Percentiles rank a stretch among this genome's conserved stretches.
Evolutionary conservation across 2,888 invertebrate genomes (phyloP).

Genomic region (Corythucha ciliata): DNA sequence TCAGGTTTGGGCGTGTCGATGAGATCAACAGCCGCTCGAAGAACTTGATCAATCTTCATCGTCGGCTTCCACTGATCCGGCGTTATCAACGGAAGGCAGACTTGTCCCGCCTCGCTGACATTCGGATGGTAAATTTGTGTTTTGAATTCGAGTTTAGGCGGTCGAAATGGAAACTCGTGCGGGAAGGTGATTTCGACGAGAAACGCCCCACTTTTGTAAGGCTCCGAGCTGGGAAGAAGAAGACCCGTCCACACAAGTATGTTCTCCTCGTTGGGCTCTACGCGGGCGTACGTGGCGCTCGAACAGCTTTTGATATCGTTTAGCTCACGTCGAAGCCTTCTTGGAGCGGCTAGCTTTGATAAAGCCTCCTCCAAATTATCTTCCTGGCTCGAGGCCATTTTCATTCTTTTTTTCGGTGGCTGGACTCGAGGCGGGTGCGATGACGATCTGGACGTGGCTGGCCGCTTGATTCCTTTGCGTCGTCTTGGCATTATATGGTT

Average conservation of each 20-base stretch:
- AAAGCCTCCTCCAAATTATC: too few relatives aligned
- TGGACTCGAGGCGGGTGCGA: too few relatives aligned
- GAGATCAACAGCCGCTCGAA: constrained; percentile 44
- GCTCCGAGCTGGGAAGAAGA: constrained; percentile 49
- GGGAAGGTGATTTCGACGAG: constrained; percentile 52
- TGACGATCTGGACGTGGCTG: too few relatives aligned
- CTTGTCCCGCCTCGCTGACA: constrained; percentile 54
- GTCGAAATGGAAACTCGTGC: constrained; percentile 57
- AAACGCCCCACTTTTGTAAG: constrained; percentile 56
- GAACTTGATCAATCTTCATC: constrained; percentile 38
- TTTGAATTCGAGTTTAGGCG: constrained; percentile 52
- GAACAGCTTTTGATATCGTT: constrained; percentile 13
- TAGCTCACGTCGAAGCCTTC: constrained; percentile 25
- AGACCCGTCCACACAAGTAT: constrained; percentile 50
- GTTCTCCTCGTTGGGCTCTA: constrained; percentile 49
- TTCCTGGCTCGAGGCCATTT: too few relatives aligned
- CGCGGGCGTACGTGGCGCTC: constrained; percentile 38
- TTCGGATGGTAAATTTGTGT: constrained; percentile 61
- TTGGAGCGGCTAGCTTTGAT: too few relatives aligned
- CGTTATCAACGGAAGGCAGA: constrained; percentile 52
- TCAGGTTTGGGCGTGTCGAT: constrained; percentile 55
- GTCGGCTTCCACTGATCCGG: constrained; percentile 59
- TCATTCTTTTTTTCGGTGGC: too few relatives aligned
- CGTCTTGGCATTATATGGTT: too few relatives aligned
- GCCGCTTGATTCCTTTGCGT: too few relatives aligned